Evolutionary conservation across 1,140 invertebrate genomes (phyloP), one percentile per base, ranked within the genome.

Genomic region (Homalodisca vitripennis): DNA sequence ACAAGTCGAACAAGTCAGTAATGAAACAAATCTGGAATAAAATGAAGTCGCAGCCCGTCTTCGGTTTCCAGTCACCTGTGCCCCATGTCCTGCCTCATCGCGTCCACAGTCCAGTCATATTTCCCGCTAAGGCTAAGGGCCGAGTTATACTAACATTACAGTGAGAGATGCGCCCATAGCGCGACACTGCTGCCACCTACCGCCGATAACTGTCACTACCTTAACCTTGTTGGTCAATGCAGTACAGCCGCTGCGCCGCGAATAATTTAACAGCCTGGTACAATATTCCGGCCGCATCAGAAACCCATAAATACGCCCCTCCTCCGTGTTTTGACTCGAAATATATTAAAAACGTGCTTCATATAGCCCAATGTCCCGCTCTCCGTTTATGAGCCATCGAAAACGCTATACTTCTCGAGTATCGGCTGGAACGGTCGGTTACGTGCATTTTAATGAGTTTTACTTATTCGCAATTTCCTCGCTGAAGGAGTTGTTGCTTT

Each of bases 291-390:
- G 55, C 55, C 55, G 55, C 55, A 60, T 60, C 55, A 60, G 55
- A 60, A 60, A 26, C 55, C 27, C 55, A 60, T 60, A 60, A 60
- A 60, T 60, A 60, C 55, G 29, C 55, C 6, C 55, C 22, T 24
- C 24, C 12, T 10, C 55, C 55, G 55, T 60, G 55, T 60, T 60
- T 60, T 60, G 55, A 60, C 55, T 60, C 55, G 55, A 60, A 60
- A 60, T 60, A 60, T 60, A 60, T 60, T 60, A 60, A 60, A 60
- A 60, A 60, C 55, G 55, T 60, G 55, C 55, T 60, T 60, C 55
- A 60, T 27, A 30, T 60, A 27, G 55, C 55, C 55, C 22, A 60
- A 60, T 60, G 55, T 60, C 24, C 24, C 55, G 55, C 13, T 26
- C 55, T 10, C 24, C 29, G 55, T 60, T 60, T 60, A 60, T 30